A percentile compares a stretch with the other conserved stretches of the same genome.
Evolutionary conservation across 1,140 invertebrate genomes (phyloP).

Genomic region (Drosophila jambulina): DNA sequence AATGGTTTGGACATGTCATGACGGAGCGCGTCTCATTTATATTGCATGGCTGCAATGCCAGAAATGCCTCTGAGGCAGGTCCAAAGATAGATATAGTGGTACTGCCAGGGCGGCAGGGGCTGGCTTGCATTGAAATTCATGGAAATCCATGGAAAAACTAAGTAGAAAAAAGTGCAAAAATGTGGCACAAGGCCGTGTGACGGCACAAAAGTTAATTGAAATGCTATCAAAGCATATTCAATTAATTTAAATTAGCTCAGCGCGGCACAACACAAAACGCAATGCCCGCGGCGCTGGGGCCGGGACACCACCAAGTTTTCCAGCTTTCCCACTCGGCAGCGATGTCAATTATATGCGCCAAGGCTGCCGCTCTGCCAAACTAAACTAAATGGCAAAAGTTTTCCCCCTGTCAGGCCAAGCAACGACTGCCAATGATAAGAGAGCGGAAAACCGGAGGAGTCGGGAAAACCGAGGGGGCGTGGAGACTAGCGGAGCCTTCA

Average conservation of each 20-base stretch:
- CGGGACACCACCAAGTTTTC: conserved; percentile 31
- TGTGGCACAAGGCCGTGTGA: conserved; percentile 60
- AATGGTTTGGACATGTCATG: conserved; percentile 59
- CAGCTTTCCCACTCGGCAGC: conserved; percentile 40
- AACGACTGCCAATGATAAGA: conserved; percentile 51
- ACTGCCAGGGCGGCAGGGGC: background rate
- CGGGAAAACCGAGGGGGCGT: background rate
- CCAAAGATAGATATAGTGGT: conserved; percentile 21
- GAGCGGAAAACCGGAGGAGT: conserved; percentile 15
- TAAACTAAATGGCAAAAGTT: conserved; percentile 66
- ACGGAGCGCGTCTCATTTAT: conserved; percentile 70
- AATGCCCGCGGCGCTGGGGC: conserved; percentile 33
- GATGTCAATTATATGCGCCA: conserved; percentile 71
- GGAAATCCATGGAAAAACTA: conserved; percentile 9
- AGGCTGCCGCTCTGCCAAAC: conserved; percentile 41
- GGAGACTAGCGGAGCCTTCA: conserved; percentile 18
- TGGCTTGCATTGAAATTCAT: conserved; percentile 53
- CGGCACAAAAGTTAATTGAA: conserved; percentile 77
- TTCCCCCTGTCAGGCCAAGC: conserved; percentile 26
- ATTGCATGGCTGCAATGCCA: conserved; percentile 55
- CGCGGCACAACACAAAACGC: conserved; percentile 58
- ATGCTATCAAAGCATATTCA: conserved; percentile 81
- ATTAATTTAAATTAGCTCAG: conserved; percentile 83
- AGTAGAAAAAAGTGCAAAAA: conserved; percentile 25
- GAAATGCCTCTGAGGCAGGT: conserved; percentile 46